Conservation (phyloP, 1,140 invertebrate genomes). For the Lasaia peninsularis region DNA sequence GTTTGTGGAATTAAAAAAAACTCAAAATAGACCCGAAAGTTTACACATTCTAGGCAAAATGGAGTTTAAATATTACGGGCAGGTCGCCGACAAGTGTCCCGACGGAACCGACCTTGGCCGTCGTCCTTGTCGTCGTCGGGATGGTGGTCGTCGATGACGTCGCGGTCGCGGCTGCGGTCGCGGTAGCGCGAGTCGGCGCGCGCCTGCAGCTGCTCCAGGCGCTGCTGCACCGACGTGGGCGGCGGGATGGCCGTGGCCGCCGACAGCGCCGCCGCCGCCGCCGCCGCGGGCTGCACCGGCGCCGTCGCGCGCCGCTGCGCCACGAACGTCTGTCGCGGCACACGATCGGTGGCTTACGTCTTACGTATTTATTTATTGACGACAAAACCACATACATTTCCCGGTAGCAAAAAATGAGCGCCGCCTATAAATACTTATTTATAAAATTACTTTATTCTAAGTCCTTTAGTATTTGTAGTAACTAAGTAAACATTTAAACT, state of each 20-base stretch:
- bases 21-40: too few species aligned
- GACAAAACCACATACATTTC: too few species aligned
- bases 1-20: too few species aligned
- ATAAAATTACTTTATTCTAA: too few species aligned
- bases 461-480: too few species aligned
- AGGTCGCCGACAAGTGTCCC: too few species aligned
- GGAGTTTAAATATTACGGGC: not conserved
- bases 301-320: conserved; percentile 61
- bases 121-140: conserved; percentile 63
- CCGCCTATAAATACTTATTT: too few species aligned
- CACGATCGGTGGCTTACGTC: too few species aligned
- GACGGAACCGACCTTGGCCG: conserved; percentile 46
- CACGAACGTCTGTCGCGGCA: conserved; percentile 46
- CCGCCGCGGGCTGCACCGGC: conserved; percentile 68
- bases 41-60: too few species aligned
- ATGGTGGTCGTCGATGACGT: conserved; percentile 44
- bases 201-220: conserved; percentile 63
- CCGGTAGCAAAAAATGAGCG: too few species aligned
- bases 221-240: conserved; percentile 67
- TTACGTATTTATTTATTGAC: too few species aligned
- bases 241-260: conserved; percentile 68
- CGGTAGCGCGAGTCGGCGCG: conserved; percentile 54
- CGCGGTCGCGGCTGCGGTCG: conserved; percentile 47
- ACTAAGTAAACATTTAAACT: too few species aligned
- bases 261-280: conserved; percentile 62